Conservation (phyloP, 2,888 invertebrate species). For the Sabatieria punctata region DNA sequence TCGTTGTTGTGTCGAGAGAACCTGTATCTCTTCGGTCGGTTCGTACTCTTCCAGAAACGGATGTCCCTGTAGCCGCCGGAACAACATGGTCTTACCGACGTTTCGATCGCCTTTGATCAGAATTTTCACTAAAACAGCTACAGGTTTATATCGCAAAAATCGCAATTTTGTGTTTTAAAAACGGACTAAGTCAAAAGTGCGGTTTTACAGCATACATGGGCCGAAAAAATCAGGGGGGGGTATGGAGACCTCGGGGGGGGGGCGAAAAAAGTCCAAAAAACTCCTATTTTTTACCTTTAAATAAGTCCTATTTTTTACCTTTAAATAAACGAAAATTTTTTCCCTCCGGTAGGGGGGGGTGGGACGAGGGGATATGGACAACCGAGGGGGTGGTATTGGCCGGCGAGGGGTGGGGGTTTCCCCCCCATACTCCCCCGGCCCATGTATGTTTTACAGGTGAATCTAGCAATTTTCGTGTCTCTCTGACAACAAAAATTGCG, state of each 20-base stretch:
- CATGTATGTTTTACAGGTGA: not conserved
- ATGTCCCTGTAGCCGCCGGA: conserved; percentile 71
- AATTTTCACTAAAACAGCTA: conserved; percentile 72
- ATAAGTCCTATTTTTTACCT: too few species aligned
- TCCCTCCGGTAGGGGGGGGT: too few species aligned
- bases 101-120: conserved; percentile 85
- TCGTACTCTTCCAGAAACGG: conserved; percentile 76
- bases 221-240: too few species aligned
- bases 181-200: not conserved
- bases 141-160: conserved; percentile 1
- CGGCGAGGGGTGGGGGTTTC: too few species aligned
- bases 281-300: too few species aligned
- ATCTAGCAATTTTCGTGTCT: too few species aligned
- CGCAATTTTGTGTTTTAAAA: not conserved
- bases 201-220: not conserved
- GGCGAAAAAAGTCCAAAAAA: too few species aligned
- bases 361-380: too few species aligned
- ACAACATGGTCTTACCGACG: conserved; percentile 80
- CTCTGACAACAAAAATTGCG: not conserved
- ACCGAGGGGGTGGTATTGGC: too few species aligned
- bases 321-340: too few species aligned
- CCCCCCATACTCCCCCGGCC: too few species aligned
- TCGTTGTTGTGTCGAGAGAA: conserved; percentile 16
- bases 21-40: conserved; percentile 89
- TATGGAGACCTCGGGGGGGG: too few species aligned